Conservation (phyloP, 1,140 invertebrate species). For the Kradibia gibbosae region DNA sequence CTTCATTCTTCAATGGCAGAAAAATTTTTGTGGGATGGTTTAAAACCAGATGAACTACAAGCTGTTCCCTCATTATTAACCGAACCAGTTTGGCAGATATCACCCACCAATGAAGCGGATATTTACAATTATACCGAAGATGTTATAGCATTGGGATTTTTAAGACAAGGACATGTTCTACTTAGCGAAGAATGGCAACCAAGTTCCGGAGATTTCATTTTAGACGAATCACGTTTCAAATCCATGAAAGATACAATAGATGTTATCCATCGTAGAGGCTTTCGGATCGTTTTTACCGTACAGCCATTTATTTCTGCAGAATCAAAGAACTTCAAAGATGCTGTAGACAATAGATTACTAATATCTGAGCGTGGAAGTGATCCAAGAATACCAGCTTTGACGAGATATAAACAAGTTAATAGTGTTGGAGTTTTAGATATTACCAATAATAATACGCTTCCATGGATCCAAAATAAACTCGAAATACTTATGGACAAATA, state of each 20-base stretch:
- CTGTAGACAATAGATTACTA: slow-evolving; percentile 80
- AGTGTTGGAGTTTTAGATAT: slow-evolving; percentile 88
- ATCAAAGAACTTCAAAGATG: slow-evolving; percentile 83
- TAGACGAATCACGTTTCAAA: slow-evolving; percentile 82
- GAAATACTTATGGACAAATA: slow-evolving; percentile 81
- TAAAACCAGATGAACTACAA: slow-evolving; percentile 82
- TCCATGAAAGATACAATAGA: slow-evolving; percentile 84
- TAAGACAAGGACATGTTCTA: slow-evolving; percentile 85
- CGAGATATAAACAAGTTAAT: slow-evolving; percentile 82
- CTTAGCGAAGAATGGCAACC: slow-evolving; percentile 90
- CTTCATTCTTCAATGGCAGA: slow-evolving; percentile 82
- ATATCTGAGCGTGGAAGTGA: slow-evolving; percentile 83
- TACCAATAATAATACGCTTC: slow-evolving; percentile 83
- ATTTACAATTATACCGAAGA: slow-evolving; percentile 88
- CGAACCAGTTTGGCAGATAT: slow-evolving; percentile 89
- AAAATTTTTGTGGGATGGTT: slow-evolving; percentile 85
- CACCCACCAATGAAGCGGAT: slow-evolving; percentile 78
- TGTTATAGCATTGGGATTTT: slow-evolving; percentile 81
- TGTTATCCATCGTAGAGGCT: slow-evolving; percentile 86
- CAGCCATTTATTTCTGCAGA: slow-evolving; percentile 91
- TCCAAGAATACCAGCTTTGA: slow-evolving; percentile 82
- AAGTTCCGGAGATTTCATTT: slow-evolving; percentile 83
- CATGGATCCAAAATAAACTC: slow-evolving; percentile 86
- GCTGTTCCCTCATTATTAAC: slow-evolving; percentile 83
- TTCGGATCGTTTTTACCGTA: slow-evolving; percentile 86